Evolutionary conservation across 2,113 vertebrate species (phyloP).

Genomic region (Dromiciops gliroides): DNA sequence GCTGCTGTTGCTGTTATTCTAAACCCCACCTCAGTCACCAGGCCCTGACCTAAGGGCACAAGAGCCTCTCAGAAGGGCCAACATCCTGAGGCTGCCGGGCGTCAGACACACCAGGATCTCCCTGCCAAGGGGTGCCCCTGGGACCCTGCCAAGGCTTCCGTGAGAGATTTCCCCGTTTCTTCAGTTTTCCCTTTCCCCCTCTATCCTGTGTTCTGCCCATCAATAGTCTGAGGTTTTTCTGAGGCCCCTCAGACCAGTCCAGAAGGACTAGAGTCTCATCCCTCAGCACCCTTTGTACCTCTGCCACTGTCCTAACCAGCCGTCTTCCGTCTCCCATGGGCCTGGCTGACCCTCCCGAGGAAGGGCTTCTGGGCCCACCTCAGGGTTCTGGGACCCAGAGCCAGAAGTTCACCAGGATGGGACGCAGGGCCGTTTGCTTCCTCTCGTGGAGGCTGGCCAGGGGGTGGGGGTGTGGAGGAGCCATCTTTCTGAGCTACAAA

Average conservation of each 20-base stretch:
- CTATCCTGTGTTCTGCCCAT: neutral
- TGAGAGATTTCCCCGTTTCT: neutral
- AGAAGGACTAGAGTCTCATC: neutral
- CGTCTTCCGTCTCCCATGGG: no score
- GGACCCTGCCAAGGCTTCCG: neutral
- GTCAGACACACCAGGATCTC: no score
- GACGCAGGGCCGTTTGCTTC: no score
- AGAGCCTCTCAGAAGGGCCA: constrained; percentile 50
- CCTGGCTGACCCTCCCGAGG: neutral
- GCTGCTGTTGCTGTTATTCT: constrained; percentile 59
- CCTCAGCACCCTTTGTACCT: neutral
- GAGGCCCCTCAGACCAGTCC: neutral
- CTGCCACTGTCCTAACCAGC: neutral
- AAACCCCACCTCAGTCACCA: constrained; percentile 54
- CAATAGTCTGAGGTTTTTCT: neutral
- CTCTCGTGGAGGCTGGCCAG: neutral
- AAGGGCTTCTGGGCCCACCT: neutral
- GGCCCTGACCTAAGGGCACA: constrained; percentile 37
- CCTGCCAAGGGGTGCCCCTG: neutral
- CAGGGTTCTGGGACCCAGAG: neutral
- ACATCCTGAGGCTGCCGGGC: neutral
- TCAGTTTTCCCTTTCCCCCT: neutral
- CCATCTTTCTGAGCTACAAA: neutral
- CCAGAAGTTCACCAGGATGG: neutral
- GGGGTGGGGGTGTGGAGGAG: neutral